Evolutionary conservation across 2,113 vertebrate genomes (phyloP), one percentile per base, ranked within the genome.

Genomic region (Podarcis raffonei): DNA sequence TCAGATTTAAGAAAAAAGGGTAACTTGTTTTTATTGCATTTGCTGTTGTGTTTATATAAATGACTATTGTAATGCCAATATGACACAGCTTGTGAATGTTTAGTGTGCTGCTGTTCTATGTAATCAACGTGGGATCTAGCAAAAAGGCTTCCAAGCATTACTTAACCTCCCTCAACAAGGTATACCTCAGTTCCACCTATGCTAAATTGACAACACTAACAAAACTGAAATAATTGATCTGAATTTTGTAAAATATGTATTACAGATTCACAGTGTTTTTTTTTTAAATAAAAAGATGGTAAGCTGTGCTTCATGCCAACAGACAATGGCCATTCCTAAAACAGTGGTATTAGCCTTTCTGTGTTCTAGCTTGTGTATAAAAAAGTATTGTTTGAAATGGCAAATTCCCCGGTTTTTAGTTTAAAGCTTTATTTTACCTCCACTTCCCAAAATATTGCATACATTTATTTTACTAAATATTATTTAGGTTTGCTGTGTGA

Each of bases 61-160:
- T 97, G 96, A 97, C 98, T 98, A 97, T 98, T 97, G 97, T 98
- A 97, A 98, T 98, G 98, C 98, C 98, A 99, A 98, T 98, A 98
- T 97, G 98, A 98, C 98, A 98, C 98, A 97, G 98, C 98, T 99
- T 99, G 97, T 99, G 99, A 99, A 99, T 99, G 99, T 99, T 97
- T 96, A 97, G 98, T 98, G 98, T 98, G 98, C 98, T 99, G 98
- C 98, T 98, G 97, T 98, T 98, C 97, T 95, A 97, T 98, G 98
- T 97, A 97, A 98, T 98, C 98, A 95, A 95, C 96, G 96, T 97
- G 97, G 97, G 97, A 98, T 97, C 97, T 97, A 97, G 96, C 96
- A 95, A 97, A 97, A 97, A 98, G 97, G 98, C 98, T 98, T 98
- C 98, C 97, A 98, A 98, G 98, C 98, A 98, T 98, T 98, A 98